Conservation (phyloP, 92 coral and sea anemone genomes). For the Porites divaricata region DNA sequence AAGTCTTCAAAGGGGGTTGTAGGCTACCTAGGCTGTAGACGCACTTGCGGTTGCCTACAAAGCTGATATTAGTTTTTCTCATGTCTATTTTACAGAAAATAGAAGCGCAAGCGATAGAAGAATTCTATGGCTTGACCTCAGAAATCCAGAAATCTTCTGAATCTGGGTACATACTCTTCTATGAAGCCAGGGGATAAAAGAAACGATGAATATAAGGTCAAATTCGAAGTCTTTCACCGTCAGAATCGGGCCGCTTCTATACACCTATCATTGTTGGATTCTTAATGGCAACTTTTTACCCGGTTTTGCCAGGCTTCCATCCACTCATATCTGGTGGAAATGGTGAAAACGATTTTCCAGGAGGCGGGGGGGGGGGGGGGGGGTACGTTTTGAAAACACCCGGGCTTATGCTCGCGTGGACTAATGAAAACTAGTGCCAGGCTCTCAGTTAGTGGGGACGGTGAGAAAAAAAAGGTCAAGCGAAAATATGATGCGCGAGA, state of each 20-base stretch:
- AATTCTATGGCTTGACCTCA: slow-evolving; percentile 95
- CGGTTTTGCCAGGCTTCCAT: no score
- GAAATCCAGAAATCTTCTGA: slow-evolving; percentile 98
- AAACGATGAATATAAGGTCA: not conserved
- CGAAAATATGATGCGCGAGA: no score
- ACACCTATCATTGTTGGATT: not conserved
- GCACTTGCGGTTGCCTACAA: no score
- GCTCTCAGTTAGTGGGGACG: no score
- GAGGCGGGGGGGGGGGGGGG: not conserved
- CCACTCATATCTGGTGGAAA: no score
- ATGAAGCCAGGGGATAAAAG: slow-evolving; percentile 73
- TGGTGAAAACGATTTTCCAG: no score
- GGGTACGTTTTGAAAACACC: not conserved
- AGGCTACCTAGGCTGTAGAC: no score
- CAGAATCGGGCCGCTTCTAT: not conserved
- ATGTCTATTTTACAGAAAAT: slow-evolving; percentile 75
- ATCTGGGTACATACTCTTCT: slow-evolving; percentile 96
- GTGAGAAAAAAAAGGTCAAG: no score
- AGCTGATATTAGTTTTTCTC: not conserved
- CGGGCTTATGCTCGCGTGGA: not conserved
- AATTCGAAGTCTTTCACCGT: not conserved
- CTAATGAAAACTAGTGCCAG: no score
- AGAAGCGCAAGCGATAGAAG: slow-evolving; percentile 98
- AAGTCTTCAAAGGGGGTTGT: no score
- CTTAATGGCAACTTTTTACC: no score